These are phyloP conservation scores for Holothuria glaberrima DNA, from an alignment of 35 echinoderm and acorn worm species.

Conservation along the genomic window DNA sequence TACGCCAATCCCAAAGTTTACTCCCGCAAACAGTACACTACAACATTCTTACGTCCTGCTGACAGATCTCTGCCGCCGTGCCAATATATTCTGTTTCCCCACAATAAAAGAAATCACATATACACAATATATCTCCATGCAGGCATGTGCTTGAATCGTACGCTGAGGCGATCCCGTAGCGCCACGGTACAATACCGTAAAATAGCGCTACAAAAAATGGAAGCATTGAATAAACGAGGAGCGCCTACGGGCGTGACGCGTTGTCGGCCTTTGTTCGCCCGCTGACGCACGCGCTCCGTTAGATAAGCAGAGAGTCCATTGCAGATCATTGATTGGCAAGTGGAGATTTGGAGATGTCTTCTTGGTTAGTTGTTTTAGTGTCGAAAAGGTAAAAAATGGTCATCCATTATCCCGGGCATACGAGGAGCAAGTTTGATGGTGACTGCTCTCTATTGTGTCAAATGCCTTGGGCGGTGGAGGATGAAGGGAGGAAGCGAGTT, in stretches of 20 bases:
- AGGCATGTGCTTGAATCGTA: too few species aligned
- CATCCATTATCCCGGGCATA: neutral
- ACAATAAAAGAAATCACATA: too few species aligned
- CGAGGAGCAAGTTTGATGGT: too few species aligned
- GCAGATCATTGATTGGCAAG: neutral
- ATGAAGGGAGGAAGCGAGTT: neutral
- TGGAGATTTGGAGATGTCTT: neutral
- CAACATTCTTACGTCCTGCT: constrained; percentile 23
- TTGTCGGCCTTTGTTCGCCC: constrained; percentile 18
- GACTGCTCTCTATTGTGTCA: too few species aligned
- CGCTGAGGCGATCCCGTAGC: too few species aligned
- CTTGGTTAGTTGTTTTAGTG: constrained; percentile 9
- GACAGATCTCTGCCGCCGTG: neutral
- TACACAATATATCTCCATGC: too few species aligned
- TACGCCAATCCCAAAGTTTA: too few species aligned
- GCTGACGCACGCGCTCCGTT: neutral
- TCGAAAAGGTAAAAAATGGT: constrained; percentile 28
- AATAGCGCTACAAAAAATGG: too few species aligned
- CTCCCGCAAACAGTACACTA: neutral
- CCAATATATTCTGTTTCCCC: constrained; percentile 4
- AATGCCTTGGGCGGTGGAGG: neutral
- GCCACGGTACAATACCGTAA: too few species aligned
- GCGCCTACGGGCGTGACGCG: constrained; percentile 34
- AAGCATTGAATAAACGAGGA: neutral
- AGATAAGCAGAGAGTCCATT: neutral